phyloP scores from a whole-genome alignment of 1,140 invertebrate genomes.

The Harpegnathos saltator region DNA sequence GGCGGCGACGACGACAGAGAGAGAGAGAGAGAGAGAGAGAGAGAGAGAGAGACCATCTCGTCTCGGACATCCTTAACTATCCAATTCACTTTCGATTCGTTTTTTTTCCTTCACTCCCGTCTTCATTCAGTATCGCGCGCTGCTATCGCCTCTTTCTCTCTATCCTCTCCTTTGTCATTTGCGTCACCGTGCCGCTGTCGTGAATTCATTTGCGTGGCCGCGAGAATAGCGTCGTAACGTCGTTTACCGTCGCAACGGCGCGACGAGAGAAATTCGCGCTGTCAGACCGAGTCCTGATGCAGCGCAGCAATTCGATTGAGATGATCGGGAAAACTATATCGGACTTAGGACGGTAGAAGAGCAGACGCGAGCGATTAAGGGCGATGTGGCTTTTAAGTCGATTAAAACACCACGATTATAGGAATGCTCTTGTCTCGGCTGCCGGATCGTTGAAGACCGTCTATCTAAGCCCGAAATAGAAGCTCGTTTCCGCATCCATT shows the following conservation, averaged over 20 bases:
- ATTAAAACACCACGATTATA: constrained; percentile 25
- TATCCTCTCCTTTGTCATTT: constrained; percentile 30
- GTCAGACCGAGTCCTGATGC: constrained; percentile 7
- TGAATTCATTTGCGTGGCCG: constrained; percentile 13
- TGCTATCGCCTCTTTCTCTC: neutral
- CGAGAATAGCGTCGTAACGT: neutral
- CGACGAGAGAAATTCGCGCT: constrained; percentile 15
- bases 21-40: no score
- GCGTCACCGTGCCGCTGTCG: constrained; percentile 6
- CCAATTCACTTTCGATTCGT: neutral
- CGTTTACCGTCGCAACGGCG: constrained; percentile 10
- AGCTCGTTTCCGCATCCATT: neutral
- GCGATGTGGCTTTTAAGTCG: constrained; percentile 3
- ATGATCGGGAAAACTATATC: constrained; percentile 20
- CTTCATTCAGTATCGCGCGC: no score
- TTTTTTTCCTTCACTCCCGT: constrained; percentile 9
- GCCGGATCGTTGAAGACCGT: neutral
- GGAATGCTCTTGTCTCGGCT: neutral
- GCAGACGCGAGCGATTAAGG: constrained; percentile 24
- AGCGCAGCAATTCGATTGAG: constrained; percentile 7
- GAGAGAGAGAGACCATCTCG: constrained; percentile 55
- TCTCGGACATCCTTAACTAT: constrained; percentile 52
- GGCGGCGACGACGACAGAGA: no score
- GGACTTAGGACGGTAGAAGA: neutral
- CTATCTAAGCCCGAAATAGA: neutral